A percentile compares a stretch with the other conserved stretches of the same genome.
Evolutionary conservation across 1,140 invertebrate genomes (phyloP).

Genomic region (Palaemon carinicauda): DNA sequence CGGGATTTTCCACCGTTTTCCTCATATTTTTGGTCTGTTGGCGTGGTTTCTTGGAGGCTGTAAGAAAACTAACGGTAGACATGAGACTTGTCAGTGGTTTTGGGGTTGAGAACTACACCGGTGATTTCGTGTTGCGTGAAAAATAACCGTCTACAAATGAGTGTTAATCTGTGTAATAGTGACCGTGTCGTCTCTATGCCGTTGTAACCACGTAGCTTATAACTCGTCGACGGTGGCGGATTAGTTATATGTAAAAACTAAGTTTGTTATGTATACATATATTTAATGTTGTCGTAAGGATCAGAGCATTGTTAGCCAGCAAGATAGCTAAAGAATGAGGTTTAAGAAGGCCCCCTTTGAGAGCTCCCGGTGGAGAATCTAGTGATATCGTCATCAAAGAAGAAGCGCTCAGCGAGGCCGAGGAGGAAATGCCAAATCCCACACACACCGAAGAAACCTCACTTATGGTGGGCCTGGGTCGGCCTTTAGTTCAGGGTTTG

Average conservation of each 20-base stretch:
- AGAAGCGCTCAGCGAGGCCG: background rate
- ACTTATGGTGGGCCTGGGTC: background rate
- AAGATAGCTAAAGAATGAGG: background rate
- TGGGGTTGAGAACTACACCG: too few relatives aligned
- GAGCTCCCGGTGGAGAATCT: background rate
- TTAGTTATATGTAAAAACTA: background rate
- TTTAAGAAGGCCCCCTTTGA: constrained; percentile 12
- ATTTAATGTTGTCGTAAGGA: background rate
- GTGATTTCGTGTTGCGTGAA: too few relatives aligned
- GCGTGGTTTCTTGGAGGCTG: background rate
- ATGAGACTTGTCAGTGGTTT: too few relatives aligned
- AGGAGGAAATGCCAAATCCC: background rate
- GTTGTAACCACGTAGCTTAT: too few relatives aligned
- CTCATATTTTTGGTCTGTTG: background rate
- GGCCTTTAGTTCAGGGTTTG: background rate
- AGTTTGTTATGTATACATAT: background rate
- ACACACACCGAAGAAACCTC: background rate
- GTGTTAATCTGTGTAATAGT: too few relatives aligned
- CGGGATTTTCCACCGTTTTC: background rate
- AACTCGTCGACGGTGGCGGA: background rate
- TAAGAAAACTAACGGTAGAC: too few relatives aligned
- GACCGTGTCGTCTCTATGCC: too few relatives aligned
- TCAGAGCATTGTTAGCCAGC: background rate
- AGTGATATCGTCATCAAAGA: background rate
- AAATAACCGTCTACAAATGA: too few relatives aligned